Base-by-base conservation (phyloP, 1,140 invertebrate genomes). In the Drosophila santomea region DNA sequence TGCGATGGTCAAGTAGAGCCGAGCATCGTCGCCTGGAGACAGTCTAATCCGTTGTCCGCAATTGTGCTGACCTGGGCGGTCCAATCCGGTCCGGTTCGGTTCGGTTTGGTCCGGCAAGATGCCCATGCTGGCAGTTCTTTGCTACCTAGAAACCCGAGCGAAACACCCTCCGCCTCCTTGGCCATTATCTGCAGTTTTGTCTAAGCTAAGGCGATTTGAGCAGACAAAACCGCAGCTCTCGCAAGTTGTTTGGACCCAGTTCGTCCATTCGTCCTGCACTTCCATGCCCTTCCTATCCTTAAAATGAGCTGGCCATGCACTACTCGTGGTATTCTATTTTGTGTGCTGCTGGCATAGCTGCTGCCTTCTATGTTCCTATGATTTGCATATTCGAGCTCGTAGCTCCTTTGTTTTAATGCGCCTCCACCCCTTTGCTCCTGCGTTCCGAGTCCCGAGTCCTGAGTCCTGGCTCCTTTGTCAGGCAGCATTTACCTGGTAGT, bases 351-450 rank as follows among this genome's bases (percentile, higher is more conserved):
- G 58, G 57, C 47, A 23, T 43, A 20, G 74, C 44, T 56, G 48
- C 66, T 79, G 66, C 77, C 77, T 66, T n/a, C 60, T 75, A 66
- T 68, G 71, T 83, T 89, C 80, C 84, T 89, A 89, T 89, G 80
- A 89, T 88, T 89, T 88, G 83, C 83, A 88, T 88, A 89, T 88
- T 86, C 72, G 64, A 80, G 82, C 55, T 86, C 63, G 74, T 62
- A 88, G 84, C 76, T 88, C 72, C 84, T 88, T 88, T 88, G 82
- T 86, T 86, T 86, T 86, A 86, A 86, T 86, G 79, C 75, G 79
- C 77, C 84, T 77, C 74, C 74, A 77, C 47, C 43, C 62, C 67
- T 69, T 62, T 63, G 76, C 60, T 47, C 14, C 61, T 35, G 45
- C 56, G 62, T 80, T 78, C 78, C 23, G 23, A 25, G 23, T 25